These are phyloP conservation scores for Lomographa bimaculata DNA, from an alignment of 2,888 invertebrate genomes.

Conservation along the genomic window DNA sequence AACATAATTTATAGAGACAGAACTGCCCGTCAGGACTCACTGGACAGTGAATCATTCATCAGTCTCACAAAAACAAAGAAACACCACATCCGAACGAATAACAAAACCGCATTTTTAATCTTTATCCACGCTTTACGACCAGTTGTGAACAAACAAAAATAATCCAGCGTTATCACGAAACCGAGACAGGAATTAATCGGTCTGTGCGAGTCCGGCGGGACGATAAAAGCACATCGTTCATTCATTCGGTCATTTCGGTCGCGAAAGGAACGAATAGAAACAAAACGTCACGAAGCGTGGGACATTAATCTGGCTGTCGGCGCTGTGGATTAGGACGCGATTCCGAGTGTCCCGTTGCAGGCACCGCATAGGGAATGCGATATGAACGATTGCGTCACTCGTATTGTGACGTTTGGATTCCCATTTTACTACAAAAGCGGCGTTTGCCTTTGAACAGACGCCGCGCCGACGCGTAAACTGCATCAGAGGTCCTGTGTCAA, in stretches of 20 bases:
- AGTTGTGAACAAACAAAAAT: constrained; percentile 24
- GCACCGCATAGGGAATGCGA: constrained; percentile 19
- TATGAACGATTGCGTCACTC: constrained; percentile 17
- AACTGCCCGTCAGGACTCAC: neutral
- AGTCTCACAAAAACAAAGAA: constrained; percentile 12
- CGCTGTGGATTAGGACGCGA: constrained; percentile 22
- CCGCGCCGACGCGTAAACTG: neutral
- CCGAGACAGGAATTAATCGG: constrained; percentile 34
- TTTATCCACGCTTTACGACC: constrained; percentile 22
- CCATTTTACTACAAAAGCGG: neutral
- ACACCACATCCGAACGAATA: constrained; percentile 10
- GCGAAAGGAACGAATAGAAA: constrained; percentile 40
- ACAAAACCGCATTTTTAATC: constrained; percentile 23
- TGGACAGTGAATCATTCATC: constrained; percentile 9
- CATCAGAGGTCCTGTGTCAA: neutral
- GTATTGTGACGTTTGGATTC: constrained; percentile 10
- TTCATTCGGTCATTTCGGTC: constrained; percentile 30
- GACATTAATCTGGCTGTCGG: constrained; percentile 36
- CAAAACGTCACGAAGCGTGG: constrained; percentile 34
- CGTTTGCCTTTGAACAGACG: neutral
- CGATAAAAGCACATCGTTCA: constrained; percentile 35
- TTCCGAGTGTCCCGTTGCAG: constrained; percentile 6
- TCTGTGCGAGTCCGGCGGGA: constrained; percentile 26
- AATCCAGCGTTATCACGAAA: constrained; percentile 28
- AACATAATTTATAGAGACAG: no score